Evolutionary conservation across 2,888 invertebrate genomes (phyloP).

Genomic region (Leptothorax acervorum): DNA sequence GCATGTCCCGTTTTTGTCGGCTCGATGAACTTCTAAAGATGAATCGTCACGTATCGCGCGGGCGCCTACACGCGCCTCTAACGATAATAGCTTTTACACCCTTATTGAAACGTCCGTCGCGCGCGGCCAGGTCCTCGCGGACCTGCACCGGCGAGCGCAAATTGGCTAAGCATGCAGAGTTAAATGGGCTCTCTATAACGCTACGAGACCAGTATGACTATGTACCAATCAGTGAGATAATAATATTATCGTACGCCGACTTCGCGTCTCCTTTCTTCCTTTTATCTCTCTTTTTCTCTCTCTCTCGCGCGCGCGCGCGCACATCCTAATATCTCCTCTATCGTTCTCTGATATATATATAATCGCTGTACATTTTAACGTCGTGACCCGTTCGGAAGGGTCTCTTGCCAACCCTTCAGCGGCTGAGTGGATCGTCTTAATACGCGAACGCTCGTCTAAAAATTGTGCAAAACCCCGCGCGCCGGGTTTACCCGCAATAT

Average conservation of each 20-base stretch:
- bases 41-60: conserved; percentile 65
- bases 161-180: conserved; percentile 81
- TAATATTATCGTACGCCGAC: conserved; percentile 61
- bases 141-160: conserved; percentile 69
- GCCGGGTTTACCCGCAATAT: conserved; percentile 64
- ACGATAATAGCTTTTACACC: conserved; percentile 61
- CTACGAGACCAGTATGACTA: conserved; percentile 68
- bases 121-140: conserved; percentile 63
- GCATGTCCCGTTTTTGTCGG: conserved; percentile 33
- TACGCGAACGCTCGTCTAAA: conserved; percentile 65
- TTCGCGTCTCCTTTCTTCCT: conserved; percentile 13
- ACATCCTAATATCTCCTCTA: neutral
- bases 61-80: conserved; percentile 61
- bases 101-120: conserved; percentile 65
- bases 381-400: neutral
- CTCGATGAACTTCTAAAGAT: conserved; percentile 69
- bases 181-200: conserved; percentile 66
- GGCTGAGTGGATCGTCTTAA: conserved; percentile 32
- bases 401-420: neutral
- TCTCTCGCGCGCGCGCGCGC: neutral
- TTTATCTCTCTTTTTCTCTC: neutral
- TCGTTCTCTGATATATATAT: conserved; percentile 5
- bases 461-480: conserved; percentile 70
- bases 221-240: conserved; percentile 75
- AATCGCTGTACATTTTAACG: conserved; percentile 43